These are phyloP conservation scores for Tolmerus cingulatus DNA, from an alignment of 2,888 invertebrate species.

Conservation along the genomic window DNA sequence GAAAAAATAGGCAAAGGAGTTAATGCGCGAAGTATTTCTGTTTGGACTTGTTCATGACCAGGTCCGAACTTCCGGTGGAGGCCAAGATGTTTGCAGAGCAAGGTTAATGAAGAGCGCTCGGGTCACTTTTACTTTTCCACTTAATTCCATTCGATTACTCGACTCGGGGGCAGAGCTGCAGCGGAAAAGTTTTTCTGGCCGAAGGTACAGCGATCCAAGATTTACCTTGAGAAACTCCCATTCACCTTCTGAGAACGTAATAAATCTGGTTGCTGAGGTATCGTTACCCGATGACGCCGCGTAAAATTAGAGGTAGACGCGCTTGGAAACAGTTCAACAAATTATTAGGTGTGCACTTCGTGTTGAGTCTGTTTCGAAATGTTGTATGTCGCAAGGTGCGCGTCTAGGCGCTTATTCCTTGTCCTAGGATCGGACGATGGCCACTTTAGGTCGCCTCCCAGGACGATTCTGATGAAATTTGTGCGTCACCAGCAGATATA, in stretches of 20 bases:
- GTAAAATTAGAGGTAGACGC: background rate
- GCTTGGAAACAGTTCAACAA: background rate
- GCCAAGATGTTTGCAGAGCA: background rate
- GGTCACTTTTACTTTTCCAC: slow-evolving; percentile 28
- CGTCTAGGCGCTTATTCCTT: background rate
- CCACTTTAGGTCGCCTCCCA: too few relatives aligned
- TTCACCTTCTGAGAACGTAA: slow-evolving; percentile 6
- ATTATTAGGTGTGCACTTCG: background rate
- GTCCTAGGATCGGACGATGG: background rate
- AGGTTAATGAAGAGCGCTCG: slow-evolving; percentile 15
- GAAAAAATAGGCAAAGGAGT: background rate
- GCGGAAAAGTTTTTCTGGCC: background rate
- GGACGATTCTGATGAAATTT: background rate
- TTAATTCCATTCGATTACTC: background rate
- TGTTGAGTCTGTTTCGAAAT: background rate
- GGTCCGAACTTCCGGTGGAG: background rate
- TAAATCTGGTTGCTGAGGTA: background rate
- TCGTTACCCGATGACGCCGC: background rate
- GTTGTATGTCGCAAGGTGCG: background rate
- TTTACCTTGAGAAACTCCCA: slow-evolving; percentile 20
- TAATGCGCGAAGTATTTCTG: background rate
- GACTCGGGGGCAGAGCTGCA: background rate
- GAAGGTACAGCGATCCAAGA: background rate
- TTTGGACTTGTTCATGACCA: background rate
- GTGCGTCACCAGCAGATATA: background rate